Evolutionary conservation across 1,140 invertebrate species (phyloP).

Genomic region (Zaprionus tsacasi): DNA sequence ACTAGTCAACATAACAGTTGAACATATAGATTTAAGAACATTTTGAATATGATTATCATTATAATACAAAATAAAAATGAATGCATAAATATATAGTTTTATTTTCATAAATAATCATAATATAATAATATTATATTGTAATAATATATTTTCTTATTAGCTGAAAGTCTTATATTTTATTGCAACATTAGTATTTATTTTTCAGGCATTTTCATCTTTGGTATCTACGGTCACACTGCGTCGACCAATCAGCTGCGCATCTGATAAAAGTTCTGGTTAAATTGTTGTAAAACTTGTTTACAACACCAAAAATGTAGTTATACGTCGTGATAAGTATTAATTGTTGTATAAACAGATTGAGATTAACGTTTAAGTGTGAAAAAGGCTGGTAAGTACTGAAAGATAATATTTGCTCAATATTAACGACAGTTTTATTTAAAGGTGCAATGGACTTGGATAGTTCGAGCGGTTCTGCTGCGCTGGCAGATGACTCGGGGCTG

Average conservation of each 20-base stretch:
- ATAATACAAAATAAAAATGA: background rate
- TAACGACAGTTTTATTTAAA: constrained; percentile 13
- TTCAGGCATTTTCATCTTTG: background rate
- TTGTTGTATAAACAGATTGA: constrained; percentile 4
- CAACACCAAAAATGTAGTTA: constrained; percentile 59
- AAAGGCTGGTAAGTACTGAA: background rate
- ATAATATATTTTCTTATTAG: background rate
- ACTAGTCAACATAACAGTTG: constrained; percentile 8
- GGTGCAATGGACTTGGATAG: constrained; percentile 53
- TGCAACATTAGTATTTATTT: constrained; percentile 24
- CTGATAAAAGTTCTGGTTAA: constrained; percentile 24
- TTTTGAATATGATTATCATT: background rate
- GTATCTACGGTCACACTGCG: constrained; percentile 38
- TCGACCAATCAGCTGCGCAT: constrained; percentile 50
- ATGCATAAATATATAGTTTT: too few species aligned
- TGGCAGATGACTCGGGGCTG: constrained; percentile 64
- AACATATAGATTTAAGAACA: background rate
- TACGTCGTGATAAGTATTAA: background rate
- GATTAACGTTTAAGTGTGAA: background rate
- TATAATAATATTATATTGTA: background rate
- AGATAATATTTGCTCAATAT: background rate
- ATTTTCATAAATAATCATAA: too few species aligned
- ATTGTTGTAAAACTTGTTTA: constrained; percentile 50
- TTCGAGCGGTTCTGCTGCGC: constrained; percentile 22
- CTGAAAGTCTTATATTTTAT: too few species aligned